A percentile compares a stretch with the other conserved stretches of the same genome.
phyloP scores from a whole-genome alignment of 2,797 vertebrate genomes.

The Rhincodon typus region DNA sequence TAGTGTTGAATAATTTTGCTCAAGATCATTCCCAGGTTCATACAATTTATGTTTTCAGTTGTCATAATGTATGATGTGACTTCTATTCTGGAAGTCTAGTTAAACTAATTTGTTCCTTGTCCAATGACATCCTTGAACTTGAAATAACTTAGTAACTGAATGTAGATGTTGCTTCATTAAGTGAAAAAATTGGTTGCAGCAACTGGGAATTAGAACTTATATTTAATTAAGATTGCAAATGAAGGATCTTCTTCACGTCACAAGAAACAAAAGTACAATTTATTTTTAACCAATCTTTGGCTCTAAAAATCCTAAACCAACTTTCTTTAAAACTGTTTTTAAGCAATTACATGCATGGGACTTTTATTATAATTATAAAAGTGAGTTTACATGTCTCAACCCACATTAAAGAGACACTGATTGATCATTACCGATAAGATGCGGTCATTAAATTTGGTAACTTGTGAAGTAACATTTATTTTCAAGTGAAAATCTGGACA shows the following conservation, averaged over 20 bases:
- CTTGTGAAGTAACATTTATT: neutral
- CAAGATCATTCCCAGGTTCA: neutral
- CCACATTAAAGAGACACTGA: neutral
- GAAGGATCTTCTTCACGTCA: neutral
- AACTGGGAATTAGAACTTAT: neutral
- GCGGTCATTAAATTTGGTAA: neutral
- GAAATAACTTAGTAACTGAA: neutral
- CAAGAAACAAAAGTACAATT: neutral
- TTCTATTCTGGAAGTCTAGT: neutral
- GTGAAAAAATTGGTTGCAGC: neutral
- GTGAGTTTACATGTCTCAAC: neutral
- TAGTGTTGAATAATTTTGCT: neutral
- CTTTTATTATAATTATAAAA: neutral
- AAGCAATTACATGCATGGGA: neutral
- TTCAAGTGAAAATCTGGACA: neutral
- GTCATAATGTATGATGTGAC: neutral
- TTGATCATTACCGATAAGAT: neutral
- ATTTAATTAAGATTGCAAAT: neutral
- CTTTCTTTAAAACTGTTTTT: neutral
- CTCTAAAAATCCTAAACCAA: neutral
- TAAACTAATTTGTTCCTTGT: neutral
- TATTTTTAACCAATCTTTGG: neutral
- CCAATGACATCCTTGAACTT: neutral
- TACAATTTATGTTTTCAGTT: neutral
- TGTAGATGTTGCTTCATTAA: neutral